Evolutionary conservation across 2,113 vertebrate species (phyloP), one percentile per base, ranked within the genome.

Genomic region (Cyprinodon brontotheroides): DNA sequence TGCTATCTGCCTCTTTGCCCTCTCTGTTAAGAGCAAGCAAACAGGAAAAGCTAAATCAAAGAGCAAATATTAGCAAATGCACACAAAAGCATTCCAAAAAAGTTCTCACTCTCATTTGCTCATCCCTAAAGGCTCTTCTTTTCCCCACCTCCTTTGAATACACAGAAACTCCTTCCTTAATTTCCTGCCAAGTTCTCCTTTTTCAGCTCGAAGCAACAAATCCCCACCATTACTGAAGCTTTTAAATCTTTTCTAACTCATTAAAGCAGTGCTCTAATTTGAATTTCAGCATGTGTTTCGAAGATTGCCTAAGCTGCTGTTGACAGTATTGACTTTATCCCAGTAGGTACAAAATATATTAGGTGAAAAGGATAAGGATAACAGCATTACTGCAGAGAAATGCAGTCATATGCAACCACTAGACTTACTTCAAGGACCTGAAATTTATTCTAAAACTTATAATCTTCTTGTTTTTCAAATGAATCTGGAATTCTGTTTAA

Each of bases 61-160:
- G 70, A 75, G 84, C 88, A 94, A 95, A 95, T 93, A 94, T 94
- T 94, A 90, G 92, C 88, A 73, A 7, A 72, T 37, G 72, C 38
- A 86, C 85, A 93, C 91, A 94, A 93, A 94, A 76, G 76, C 87
- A 92, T 94, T 94, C 93, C 88, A 87, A 91, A 81, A 50, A 70
- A 78, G 69, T 81, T 88, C 87, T 92, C 89, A 86, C 91, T 92
- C 88, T 88, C 84, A 68, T 85, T 91, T 78, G 71, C 80, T 89
- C 84, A 87, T 86, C 84, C 81, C 87, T 85, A 65, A 86, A 82
- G 75, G 84, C 74, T 76, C 77, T 77, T 85, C 89, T 63, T 72
- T 65, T 74, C 66, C n/a, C 62, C 70, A 47, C 13, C 60, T 65
- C 43, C 39, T 36, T 29, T 59, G 3, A 65, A 67, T 62, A 68